These are phyloP conservation scores for Belonocnema kinseyi DNA, from an alignment of 1,140 invertebrate genomes.

Conservation along the genomic window DNA sequence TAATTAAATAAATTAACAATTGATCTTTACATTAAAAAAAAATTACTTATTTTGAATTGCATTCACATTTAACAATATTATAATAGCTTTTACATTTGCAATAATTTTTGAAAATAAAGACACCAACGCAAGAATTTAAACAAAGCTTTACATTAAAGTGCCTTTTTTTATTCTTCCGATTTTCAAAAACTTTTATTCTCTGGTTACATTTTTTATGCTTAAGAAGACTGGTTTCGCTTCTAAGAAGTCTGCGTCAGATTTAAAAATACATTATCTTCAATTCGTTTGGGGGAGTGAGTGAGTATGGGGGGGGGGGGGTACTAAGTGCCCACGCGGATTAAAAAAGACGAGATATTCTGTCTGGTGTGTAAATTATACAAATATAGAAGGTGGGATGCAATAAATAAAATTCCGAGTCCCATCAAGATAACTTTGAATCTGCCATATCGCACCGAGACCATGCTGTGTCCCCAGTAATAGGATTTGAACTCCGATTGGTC, in stretches of 20 bases:
- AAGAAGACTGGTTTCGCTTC: slow-evolving; percentile 22
- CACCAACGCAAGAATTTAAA: no score
- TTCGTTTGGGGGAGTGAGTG: neutral
- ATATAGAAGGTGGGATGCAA: slow-evolving; percentile 6
- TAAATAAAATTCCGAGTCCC: slow-evolving; percentile 35
- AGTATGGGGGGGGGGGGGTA: neutral
- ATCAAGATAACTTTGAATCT: slow-evolving; percentile 22
- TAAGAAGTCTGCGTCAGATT: slow-evolving; percentile 1
- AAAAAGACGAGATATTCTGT: slow-evolving; percentile 14
- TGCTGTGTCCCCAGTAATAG: slow-evolving; percentile 52
- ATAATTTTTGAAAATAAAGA: no score
- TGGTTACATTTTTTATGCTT: slow-evolving; percentile 14
- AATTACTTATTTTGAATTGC: no score
- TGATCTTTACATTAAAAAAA: no score
- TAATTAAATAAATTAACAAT: no score
- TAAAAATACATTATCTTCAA: slow-evolving; percentile 26
- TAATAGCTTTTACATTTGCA: no score
- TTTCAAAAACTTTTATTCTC: slow-evolving; percentile 7
- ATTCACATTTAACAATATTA: no score
- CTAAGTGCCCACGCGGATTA: slow-evolving; percentile 25
- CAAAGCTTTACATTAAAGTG: no score
- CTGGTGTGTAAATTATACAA: slow-evolving; percentile 19
- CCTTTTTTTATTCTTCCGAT: neutral
- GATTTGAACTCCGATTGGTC: slow-evolving; percentile 63
- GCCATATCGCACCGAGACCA: slow-evolving; percentile 48